Conservation (phyloP, 2,888 invertebrate species). For the Nephrotoma guestfalica region DNA sequence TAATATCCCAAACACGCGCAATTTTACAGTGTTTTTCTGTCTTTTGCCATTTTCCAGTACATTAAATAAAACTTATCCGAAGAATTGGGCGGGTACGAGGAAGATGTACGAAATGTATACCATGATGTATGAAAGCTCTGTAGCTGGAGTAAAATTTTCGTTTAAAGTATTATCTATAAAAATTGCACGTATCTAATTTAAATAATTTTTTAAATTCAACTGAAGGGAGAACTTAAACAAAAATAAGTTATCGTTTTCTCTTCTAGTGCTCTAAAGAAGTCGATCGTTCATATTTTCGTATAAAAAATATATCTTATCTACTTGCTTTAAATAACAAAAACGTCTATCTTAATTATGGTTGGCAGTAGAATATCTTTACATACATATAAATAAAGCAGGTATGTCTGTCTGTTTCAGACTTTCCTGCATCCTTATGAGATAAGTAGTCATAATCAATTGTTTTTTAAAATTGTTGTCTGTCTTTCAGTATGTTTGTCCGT, state of each 20-base stretch:
- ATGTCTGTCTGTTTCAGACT: too few relatives aligned
- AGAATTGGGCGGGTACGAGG: not conserved
- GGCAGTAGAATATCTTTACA: too few relatives aligned
- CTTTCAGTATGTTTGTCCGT: too few relatives aligned
- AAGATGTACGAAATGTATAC: not conserved
- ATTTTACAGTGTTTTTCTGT: not conserved
- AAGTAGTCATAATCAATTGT: too few relatives aligned
- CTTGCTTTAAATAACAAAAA: too few relatives aligned
- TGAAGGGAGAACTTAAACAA: not conserved
- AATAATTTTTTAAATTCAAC: not conserved
- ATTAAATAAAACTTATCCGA: not conserved
- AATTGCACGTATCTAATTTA: not conserved
- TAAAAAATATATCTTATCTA: not conserved
- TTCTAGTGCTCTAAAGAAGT: not conserved
- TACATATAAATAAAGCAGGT: too few relatives aligned
- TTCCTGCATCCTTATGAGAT: too few relatives aligned
- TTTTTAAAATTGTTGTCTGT: too few relatives aligned
- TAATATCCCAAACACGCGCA: not conserved
- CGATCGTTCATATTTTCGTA: not conserved
- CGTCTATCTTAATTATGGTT: too few relatives aligned
- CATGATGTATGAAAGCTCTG: not conserved
- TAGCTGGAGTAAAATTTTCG: not conserved
- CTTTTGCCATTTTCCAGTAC: not conserved
- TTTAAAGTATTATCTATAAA: not conserved
- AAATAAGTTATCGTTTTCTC: not conserved